Evolutionary conservation across 2,797 vertebrate genomes (phyloP), one percentile per base, ranked within the genome.

Genomic region (Crypturellus tataupa): DNA sequence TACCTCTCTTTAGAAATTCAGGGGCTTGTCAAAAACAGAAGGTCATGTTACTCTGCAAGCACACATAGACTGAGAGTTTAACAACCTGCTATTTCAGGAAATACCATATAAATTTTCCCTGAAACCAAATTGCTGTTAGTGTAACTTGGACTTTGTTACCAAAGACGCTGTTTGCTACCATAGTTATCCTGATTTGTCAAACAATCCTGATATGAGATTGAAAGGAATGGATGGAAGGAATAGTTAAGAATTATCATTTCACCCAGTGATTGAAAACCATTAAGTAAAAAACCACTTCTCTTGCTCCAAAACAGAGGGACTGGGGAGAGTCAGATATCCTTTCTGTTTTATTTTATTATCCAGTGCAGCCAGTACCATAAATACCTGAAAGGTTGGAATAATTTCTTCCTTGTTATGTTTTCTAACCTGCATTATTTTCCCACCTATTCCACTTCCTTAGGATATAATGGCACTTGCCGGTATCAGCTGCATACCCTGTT

Each of bases 1-100:
- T 20, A 18, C 64, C 42, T 73, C 79, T 65, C 44, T 71, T 46
- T 59, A 67, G n/a, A 20, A 87, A 87, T 63, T 75, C 42, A 60
- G 10, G 37, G 19, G 56, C 21, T 67, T 71, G 37, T 56, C 68
- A 88, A 78, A 90, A 89, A 49, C 47, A 87, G 55, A n/a, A 60
- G 53, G n/a, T 71, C 79, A 40, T 51, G 42, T 56, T 80, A 44
- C 69, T 47, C 19, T 9, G 60, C 51, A 68, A 68, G 58, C 58
- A 89, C 72, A 78, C 81, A 92, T 20, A 33, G 12, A 12, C 47
- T 80, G 58, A 89, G 63, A 89, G 68, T 82, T 88, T 62, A 70
- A 44, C 44, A 80, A n/a, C 11, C 5, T 56, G 58, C 33, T 46
- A 53, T 87, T 86, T 65, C 49, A 64, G 67, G 40, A 82, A 33